Evolutionary conservation across 2,797 vertebrate species (phyloP), one percentile per base, ranked within the genome.

Genomic region (Neosalanx taihuensis): DNA sequence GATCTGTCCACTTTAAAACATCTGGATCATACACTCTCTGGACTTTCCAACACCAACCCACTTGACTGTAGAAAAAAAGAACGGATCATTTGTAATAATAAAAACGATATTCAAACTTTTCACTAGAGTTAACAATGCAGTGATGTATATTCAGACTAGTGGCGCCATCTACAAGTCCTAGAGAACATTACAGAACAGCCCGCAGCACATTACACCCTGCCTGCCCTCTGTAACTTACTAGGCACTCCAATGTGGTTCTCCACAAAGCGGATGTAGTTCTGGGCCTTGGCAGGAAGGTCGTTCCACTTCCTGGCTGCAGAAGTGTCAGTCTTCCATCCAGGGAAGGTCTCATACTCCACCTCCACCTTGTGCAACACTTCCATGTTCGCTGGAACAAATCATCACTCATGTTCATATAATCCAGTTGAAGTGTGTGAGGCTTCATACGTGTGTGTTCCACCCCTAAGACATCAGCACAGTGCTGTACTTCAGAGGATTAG

Each of bases 1-100:
- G 64, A 69, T 20, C 3, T 71, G 68, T 76, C 51, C 73, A 30
- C 69, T 75, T 91, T 93, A 99, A 75, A 99, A 99, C 86, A 99
- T 95, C 92, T 99, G 96, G 91, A 99, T 99, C 95, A 99, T 98
- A 0, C 96, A 98, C 83, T 99, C 98, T 88, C 98, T 95, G 83
- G 97, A 97, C 83, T 98, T 99, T 83, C 98, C 98, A 71, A 99
- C 96, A 15, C 98, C 97, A 0, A 99, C 95, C 98, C 98, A 99
- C 87, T 99, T 99, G 81, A 99, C 98, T 99, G 89, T 46, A 79
- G 79, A 76, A 63, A 83, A 68, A 86, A 18, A 7, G 35, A 77
- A 2, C 77, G 15, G 77, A 4, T 69, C 35, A 76, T 23, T 3
- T 72, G 37, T 76, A 18, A 72, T 46, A 46, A 41, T 41, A 65